Evolutionary conservation across 2,113 vertebrate genomes (phyloP).

Genomic region (Micromys minutus): DNA sequence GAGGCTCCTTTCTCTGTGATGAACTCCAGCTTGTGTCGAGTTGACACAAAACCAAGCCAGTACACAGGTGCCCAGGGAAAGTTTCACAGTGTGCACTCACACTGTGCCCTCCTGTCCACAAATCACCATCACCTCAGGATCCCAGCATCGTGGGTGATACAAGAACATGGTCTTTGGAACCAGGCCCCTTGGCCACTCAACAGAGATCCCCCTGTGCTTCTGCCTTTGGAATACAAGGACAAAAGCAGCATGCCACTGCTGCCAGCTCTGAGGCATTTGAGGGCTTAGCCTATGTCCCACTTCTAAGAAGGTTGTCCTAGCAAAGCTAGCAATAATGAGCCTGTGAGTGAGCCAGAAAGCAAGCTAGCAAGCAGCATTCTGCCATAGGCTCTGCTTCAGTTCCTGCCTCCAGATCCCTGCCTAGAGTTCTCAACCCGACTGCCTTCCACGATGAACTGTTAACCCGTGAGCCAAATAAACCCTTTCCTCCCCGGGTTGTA

Average conservation of each 20-base stretch:
- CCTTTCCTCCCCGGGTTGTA: not conserved
- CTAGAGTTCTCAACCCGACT: not conserved
- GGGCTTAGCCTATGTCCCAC: not conserved
- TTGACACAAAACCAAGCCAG: no score
- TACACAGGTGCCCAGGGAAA: no score
- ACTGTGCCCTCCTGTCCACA: fast-evolving
- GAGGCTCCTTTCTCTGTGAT: no score
- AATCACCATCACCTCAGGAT: fast-evolving
- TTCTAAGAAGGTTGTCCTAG: not conserved
- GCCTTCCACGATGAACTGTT: not conserved
- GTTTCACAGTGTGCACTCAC: fast-evolving
- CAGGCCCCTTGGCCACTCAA: not conserved
- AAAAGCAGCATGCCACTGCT: no score
- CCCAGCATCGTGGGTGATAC: fast-evolving
- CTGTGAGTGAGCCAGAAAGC: not conserved
- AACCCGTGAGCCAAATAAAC: not conserved
- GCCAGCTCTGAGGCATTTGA: not conserved
- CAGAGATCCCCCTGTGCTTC: not conserved
- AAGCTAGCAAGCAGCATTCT: not conserved
- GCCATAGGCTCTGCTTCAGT: not conserved
- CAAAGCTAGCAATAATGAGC: not conserved
- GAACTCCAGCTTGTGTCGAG: no score
- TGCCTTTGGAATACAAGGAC: not conserved
- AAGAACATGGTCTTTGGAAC: not conserved
- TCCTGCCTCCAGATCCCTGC: not conserved